These are phyloP conservation scores for Melanaphis sacchari DNA, from an alignment of 1,140 invertebrate species.

Conservation along the genomic window DNA sequence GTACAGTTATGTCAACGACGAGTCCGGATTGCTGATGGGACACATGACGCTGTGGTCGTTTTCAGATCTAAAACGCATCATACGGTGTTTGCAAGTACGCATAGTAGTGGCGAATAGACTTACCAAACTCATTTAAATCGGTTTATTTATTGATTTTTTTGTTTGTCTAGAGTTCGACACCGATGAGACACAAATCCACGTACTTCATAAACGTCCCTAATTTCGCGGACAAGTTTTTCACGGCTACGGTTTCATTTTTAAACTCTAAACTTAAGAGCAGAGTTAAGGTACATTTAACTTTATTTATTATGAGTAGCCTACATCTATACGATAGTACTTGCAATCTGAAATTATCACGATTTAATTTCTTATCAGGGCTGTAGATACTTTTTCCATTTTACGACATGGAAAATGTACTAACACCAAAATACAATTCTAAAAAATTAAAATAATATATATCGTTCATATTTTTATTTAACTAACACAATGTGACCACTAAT, in stretches of 20 bases:
- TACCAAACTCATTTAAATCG: neutral
- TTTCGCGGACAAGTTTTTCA: conserved; percentile 78
- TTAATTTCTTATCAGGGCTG: neutral
- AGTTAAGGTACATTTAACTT: conserved; percentile 68
- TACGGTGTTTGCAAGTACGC: conserved; percentile 77
- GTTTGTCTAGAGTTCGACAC: conserved; percentile 77
- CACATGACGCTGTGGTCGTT: conserved; percentile 83
- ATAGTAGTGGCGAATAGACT: neutral
- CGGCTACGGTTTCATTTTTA: conserved; percentile 78
- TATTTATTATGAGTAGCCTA: neutral
- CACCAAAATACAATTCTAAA: neutral
- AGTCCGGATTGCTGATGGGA: conserved; percentile 81
- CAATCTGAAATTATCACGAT: neutral
- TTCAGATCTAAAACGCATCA: conserved; percentile 77
- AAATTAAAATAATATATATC: no score
- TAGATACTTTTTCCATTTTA: neutral
- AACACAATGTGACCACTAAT: neutral
- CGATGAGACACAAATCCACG: conserved; percentile 84
- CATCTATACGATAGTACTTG: neutral
- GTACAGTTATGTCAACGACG: conserved; percentile 84
- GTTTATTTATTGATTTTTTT: neutral
- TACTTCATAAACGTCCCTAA: conserved; percentile 84
- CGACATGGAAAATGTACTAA: neutral
- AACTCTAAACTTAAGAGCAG: conserved; percentile 82
- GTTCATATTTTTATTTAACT: no score